Evolutionary conservation across 1,140 invertebrate genomes (phyloP).

Genomic region (honey bee (Apis mellifera)): DNA sequence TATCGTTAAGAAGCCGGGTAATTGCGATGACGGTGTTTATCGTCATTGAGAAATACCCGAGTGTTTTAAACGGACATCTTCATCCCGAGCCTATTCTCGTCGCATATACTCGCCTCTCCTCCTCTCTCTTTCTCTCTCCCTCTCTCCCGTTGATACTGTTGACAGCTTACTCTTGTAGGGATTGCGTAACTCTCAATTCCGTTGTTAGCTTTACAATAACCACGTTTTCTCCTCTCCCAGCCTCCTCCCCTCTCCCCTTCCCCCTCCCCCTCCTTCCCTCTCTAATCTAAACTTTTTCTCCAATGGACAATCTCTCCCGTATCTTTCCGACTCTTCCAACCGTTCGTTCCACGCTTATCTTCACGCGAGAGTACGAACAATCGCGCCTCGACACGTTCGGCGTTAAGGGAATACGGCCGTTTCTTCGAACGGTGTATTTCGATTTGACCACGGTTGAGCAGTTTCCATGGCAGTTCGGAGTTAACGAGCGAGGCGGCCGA

Average conservation of each 20-base stretch:
- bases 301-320: background rate
- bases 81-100: slow-evolving; percentile 38
- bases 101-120: slow-evolving; percentile 8
- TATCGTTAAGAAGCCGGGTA: slow-evolving; percentile 22
- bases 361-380: background rate
- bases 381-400: background rate
- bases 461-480: background rate
- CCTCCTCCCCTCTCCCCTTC: background rate
- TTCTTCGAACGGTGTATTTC: background rate
- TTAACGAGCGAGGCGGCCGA: slow-evolving; percentile 10
- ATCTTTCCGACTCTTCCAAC: background rate
- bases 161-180: background rate
- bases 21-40: slow-evolving; percentile 26
- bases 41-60: slow-evolving; percentile 44
- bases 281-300: background rate
- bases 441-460: background rate
- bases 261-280: background rate
- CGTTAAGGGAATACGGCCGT: background rate
- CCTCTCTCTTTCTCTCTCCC: too few relatives aligned
- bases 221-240: background rate
- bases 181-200: slow-evolving; percentile 45
- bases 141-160: background rate
- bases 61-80: slow-evolving; percentile 54
- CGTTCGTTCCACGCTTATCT: background rate
- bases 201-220: background rate